Percentiles rank a stretch among this genome's conserved stretches.
These are phyloP conservation scores for Euborellia annulipes DNA, from an alignment of 1,140 invertebrate species.

Conservation along the genomic window DNA sequence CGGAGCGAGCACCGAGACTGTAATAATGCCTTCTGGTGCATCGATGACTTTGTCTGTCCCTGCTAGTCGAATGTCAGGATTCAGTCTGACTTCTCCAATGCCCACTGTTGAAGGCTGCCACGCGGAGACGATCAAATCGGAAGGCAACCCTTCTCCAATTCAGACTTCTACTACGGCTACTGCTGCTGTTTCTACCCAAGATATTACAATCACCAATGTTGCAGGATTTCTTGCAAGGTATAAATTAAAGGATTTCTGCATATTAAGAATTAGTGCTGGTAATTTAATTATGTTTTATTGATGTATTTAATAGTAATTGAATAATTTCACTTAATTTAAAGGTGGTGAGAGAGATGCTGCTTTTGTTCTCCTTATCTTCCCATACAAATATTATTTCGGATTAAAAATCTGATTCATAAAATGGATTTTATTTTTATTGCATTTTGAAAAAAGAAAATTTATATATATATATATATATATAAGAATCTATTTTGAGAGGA, in stretches of 20 bases:
- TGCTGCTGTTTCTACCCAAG: constrained; percentile 24
- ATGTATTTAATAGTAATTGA: too few relatives aligned
- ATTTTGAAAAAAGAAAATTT: too few relatives aligned
- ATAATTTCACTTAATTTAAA: too few relatives aligned
- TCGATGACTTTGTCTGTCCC: constrained; percentile 52
- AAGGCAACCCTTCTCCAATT: constrained; percentile 7
- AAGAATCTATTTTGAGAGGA: too few relatives aligned
- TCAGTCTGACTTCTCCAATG: constrained; percentile 26
- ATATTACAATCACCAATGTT: constrained; percentile 17
- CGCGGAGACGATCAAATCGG: constrained; percentile 13
- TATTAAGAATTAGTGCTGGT: constrained; percentile 8
- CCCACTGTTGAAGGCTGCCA: constrained; percentile 24
- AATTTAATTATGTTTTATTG: not conserved
- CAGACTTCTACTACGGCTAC: constrained; percentile 1
- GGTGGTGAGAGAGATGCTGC: too few relatives aligned
- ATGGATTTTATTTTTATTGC: too few relatives aligned
- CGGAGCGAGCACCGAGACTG: constrained; percentile 38
- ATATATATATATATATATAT: too few relatives aligned
- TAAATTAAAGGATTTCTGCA: not conserved
- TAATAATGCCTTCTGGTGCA: constrained; percentile 62
- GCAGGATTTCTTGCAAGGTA: constrained; percentile 43
- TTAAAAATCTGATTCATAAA: too few relatives aligned
- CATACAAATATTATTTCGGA: too few relatives aligned
- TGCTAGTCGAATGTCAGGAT: constrained; percentile 31
- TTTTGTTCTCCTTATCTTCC: too few relatives aligned